Base-by-base conservation (phyloP, 2,797 vertebrate species). In the Argentina silus region DNA sequence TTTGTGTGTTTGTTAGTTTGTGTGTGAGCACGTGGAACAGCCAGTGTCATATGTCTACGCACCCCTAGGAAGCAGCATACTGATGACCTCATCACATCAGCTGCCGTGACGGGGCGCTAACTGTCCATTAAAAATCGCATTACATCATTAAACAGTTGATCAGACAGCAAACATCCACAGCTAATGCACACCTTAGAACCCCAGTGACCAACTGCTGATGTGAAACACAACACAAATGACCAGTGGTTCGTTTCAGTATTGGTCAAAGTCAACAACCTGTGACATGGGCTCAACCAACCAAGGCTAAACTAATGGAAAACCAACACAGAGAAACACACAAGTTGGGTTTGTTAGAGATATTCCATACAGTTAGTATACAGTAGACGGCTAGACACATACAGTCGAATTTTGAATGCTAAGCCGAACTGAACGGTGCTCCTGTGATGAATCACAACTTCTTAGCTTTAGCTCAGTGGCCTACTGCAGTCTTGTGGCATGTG, bases 271-370 rank as follows among this genome's bases (percentile, higher is more conserved):
- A 59, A 59, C 56, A 9, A 11, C 23, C 23, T 59, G 19, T 12
- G n/a, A 7, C 0, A 5, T 5, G 56, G 17, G 23, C 23, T 60
- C 57, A 11, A 12, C 27, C 21, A 60, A 23, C 21, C 12, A 23
- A 60, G 57, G 11, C 57, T 23, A 60, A 60, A 21, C 19, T 27
- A 60, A 60, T 60, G 57, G 27, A 60, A 27, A 60, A 60, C 27
- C 57, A 60, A 60, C 57, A 23, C 21, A 60, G 56, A 59, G 10
- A 59, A 59, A 23, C 19, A 23, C 19, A 9, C 56, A 59, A 9
- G 11, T 11, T 60, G 57, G 21, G 11, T 14, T 60, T 1, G 14
- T 60, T 60, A 23, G 11, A 27, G 57, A 11, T 19, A 21, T 57
- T 60, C 57, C 6, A 11, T 27, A 27, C 21, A 14, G 57, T 60